Evolutionary conservation across 2,113 vertebrate genomes (phyloP).

Genomic region (Choloepus hoffmanni): DNA sequence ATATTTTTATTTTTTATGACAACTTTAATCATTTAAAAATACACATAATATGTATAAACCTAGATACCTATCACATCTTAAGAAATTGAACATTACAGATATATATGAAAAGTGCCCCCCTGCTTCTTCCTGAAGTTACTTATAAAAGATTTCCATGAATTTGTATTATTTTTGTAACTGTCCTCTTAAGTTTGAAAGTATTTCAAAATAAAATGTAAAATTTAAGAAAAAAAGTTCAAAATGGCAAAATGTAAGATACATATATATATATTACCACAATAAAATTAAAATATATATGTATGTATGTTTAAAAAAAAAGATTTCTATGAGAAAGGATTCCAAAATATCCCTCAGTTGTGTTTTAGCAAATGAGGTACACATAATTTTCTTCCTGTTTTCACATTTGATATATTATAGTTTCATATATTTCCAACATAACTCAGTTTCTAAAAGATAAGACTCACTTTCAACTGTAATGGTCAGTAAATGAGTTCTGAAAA

Average conservation of each 20-base stretch:
- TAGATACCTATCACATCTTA: background rate
- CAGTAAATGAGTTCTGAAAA: background rate
- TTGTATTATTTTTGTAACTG: no score
- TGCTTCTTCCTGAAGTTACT: background rate
- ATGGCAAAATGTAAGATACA: no score
- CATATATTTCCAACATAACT: background rate
- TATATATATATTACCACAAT: no score
- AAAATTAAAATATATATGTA: no score
- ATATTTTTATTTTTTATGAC: conserved; percentile 37
- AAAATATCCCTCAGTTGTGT: background rate
- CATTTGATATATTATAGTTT: background rate
- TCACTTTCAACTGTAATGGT: background rate
- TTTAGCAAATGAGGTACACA: background rate
- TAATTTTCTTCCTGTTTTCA: background rate
- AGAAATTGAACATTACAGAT: background rate
- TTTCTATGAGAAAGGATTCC: background rate
- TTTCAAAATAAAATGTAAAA: no score
- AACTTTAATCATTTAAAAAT: background rate
- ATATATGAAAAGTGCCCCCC: background rate
- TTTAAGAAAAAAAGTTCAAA: no score
- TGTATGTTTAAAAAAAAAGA: no score
- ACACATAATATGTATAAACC: background rate
- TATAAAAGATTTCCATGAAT: no score
- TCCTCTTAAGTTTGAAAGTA: no score
- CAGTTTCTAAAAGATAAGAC: background rate